Percentiles rank a stretch among this genome's conserved stretches.
These are phyloP conservation scores for Harpegnathos saltator DNA, from an alignment of 1,140 invertebrate genomes.

Conservation along the genomic window DNA sequence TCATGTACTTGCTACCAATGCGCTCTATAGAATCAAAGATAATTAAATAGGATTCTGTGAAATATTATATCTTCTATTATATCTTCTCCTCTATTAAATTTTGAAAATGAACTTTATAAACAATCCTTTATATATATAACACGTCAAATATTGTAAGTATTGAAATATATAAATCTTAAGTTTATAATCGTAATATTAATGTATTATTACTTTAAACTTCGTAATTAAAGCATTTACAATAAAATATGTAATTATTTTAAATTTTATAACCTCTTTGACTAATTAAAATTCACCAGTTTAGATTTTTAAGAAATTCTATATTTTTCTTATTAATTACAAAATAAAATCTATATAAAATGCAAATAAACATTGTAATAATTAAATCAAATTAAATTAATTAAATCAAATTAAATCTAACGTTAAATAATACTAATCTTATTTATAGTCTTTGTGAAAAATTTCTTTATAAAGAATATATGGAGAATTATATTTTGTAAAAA, in stretches of 20 bases:
- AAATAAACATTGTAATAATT: slow-evolving; percentile 14
- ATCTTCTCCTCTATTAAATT: slow-evolving; percentile 1
- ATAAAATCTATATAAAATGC: neutral
- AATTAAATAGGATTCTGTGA: slow-evolving; percentile 26
- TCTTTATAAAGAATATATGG: too few relatives aligned
- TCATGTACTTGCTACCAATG: slow-evolving; percentile 9
- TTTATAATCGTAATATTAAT: too few relatives aligned
- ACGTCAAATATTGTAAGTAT: too few relatives aligned
- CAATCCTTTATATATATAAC: too few relatives aligned
- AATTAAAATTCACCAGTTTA: neutral
- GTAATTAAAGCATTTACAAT: too few relatives aligned
- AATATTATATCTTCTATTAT: slow-evolving; percentile 11
- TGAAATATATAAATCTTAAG: too few relatives aligned
- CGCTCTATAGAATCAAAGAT: slow-evolving; percentile 25
- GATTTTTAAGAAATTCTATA: neutral
- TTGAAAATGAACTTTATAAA: neutral
- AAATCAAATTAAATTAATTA: neutral
- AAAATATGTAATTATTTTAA: neutral
- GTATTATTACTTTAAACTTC: too few relatives aligned
- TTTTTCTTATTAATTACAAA: neutral
- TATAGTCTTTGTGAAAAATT: too few relatives aligned
- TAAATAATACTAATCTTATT: neutral
- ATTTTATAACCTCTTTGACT: neutral
- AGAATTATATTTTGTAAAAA: too few relatives aligned
- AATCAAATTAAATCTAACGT: neutral